These are phyloP conservation scores for Lepidurus packardi DNA, from an alignment of 1,140 invertebrate species.

Conservation along the genomic window DNA sequence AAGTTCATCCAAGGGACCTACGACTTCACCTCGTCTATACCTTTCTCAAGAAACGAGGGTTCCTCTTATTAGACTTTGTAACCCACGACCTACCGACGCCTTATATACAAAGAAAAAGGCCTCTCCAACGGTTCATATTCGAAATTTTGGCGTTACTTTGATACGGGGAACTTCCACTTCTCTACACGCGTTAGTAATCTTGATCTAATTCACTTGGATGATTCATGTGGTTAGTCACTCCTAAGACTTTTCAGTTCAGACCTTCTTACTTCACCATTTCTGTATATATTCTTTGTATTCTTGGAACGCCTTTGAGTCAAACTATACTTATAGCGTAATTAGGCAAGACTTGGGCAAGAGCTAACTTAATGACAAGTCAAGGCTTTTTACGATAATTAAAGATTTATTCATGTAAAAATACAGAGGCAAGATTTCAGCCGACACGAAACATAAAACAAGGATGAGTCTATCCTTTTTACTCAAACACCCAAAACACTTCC, in stretches of 20 bases:
- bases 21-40: conserved; percentile 14
- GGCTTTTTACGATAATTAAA: neutral
- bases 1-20: conserved; percentile 10
- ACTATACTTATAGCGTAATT: too few species aligned
- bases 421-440: conserved; percentile 9
- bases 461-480: neutral
- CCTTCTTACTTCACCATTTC: too few species aligned
- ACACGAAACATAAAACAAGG: neutral
- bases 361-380: neutral
- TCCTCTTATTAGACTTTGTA: neutral
- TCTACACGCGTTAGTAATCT: too few species aligned
- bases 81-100: conserved; percentile 12
- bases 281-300: too few species aligned
- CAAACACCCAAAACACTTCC: conserved; percentile 1
- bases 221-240: too few species aligned
- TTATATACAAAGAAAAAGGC: neutral
- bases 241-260: too few species aligned
- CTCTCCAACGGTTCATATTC: neutral
- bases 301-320: too few species aligned
- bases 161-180: too few species aligned
- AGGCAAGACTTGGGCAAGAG: neutral
- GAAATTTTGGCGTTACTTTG: neutral
- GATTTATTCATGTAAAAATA: conserved; percentile 22
- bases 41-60: conserved; percentile 7
- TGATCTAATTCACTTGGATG: too few species aligned